Evolutionary conservation across 2,113 vertebrate species (phyloP).

Genomic region (Synchiropus splendidus): DNA sequence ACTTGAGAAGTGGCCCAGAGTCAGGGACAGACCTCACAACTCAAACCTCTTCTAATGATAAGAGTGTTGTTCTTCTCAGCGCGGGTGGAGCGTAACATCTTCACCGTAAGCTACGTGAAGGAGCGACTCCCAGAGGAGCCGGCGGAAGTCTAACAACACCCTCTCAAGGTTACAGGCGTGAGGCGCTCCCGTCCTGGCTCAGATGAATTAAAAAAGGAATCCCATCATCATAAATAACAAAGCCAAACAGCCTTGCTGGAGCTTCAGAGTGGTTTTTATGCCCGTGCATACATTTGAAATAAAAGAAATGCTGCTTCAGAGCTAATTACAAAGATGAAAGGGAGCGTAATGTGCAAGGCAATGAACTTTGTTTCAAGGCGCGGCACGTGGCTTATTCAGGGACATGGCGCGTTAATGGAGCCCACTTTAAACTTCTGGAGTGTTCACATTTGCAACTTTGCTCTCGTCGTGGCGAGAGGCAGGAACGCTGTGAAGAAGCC

Average conservation of each 20-base stretch:
- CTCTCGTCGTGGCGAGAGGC: conserved; percentile 11
- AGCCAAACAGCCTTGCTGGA: conserved; percentile 60
- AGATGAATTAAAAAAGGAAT: conserved; percentile 46
- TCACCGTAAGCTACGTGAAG: too few species aligned
- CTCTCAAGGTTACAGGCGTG: conserved; percentile 52
- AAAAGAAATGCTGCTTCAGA: conserved; percentile 66
- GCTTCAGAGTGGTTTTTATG: conserved; percentile 66
- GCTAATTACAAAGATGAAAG: conserved; percentile 70
- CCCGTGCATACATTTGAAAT: conserved; percentile 69
- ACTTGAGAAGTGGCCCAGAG: too few species aligned
- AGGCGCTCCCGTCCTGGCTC: conserved; percentile 26
- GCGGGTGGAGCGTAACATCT: too few species aligned
- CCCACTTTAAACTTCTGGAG: conserved; percentile 13
- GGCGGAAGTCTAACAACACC: conserved; percentile 25
- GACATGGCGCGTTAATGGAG: conserved; percentile 35
- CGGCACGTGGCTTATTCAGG: conserved; percentile 50
- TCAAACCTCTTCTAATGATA: too few species aligned
- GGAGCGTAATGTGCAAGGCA: conserved; percentile 57
- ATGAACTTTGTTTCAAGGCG: conserved; percentile 58
- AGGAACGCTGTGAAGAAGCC: neutral
- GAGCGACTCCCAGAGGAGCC: conserved; percentile 28
- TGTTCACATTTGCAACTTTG: conserved; percentile 17
- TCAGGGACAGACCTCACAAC: too few species aligned
- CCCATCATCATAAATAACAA: conserved; percentile 64
- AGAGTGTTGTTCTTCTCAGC: neutral